These are phyloP conservation scores for Rhagonycha fulva DNA, from an alignment of 2,888 invertebrate species.

Conservation along the genomic window DNA sequence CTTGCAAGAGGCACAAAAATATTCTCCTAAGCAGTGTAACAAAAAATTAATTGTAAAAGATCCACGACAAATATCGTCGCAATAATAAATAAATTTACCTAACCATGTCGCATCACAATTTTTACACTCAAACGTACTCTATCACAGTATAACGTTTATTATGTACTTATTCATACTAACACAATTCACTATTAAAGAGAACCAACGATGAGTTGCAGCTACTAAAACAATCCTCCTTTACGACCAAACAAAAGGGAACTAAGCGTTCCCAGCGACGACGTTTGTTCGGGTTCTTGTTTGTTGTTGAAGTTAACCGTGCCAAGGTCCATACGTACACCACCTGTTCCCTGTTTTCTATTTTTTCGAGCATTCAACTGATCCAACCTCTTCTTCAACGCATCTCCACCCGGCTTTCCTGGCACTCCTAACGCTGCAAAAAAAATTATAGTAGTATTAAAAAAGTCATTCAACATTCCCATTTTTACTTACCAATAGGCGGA, in stretches of 20 bases:
- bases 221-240: conserved; percentile 79
- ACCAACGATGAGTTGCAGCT: background rate
- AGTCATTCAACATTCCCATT: background rate
- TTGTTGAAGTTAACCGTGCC: conserved; percentile 58
- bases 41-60: background rate
- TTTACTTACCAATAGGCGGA: conserved; percentile 8
- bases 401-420: conserved; percentile 65
- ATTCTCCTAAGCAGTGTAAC: background rate
- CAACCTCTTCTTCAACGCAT: conserved; percentile 57
- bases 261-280: conserved; percentile 70
- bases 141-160: background rate
- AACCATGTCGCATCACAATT: background rate
- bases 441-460: background rate
- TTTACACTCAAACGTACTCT: background rate
- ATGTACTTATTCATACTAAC: background rate
- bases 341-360: conserved; percentile 59
- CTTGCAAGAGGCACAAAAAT: background rate
- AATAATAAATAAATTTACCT: background rate
- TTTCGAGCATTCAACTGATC: conserved; percentile 56
- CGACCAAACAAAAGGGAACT: conserved; percentile 82
- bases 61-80: background rate
- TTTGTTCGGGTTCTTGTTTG: conserved; percentile 37
- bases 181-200: background rate
- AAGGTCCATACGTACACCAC: conserved; percentile 62
- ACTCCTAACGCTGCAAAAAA: conserved; percentile 58